Evolutionary conservation across 2,797 vertebrate genomes (phyloP).

Genomic region (Pristis pectinata): DNA sequence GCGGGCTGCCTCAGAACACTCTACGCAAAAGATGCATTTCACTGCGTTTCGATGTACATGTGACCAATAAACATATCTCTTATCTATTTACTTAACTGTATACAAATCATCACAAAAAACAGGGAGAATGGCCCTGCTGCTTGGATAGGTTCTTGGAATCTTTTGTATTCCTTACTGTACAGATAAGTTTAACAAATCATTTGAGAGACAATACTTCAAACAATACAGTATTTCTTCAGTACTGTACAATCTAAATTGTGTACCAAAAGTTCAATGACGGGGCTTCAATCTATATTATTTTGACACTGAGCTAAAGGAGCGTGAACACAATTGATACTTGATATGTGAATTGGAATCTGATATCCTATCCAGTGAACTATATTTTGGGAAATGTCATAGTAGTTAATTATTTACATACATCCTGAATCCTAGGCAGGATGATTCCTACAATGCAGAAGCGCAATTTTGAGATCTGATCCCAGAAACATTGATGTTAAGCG

Average conservation of each 20-base stretch:
- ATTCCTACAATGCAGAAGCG: background rate
- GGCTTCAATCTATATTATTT: background rate
- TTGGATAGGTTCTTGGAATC: no score
- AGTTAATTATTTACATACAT: background rate
- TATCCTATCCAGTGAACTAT: background rate
- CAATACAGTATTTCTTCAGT: background rate
- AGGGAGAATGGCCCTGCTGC: background rate
- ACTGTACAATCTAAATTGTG: background rate
- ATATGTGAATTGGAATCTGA: background rate
- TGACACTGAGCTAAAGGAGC: background rate
- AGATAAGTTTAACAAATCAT: background rate
- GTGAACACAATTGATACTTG: no score
- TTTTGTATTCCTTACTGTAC: background rate
- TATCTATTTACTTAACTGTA: no score
- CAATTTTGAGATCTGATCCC: background rate
- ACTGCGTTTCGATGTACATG: no score
- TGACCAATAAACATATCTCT: no score
- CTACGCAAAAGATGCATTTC: no score
- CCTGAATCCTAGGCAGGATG: background rate
- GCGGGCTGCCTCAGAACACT: no score
- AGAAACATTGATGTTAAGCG: no score
- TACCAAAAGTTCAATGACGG: background rate
- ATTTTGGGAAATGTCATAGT: background rate
- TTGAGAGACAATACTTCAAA: background rate
- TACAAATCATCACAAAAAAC: no score